Evolutionary conservation across 2,888 invertebrate species (phyloP), one percentile per base, ranked within the genome.

Genomic region (Diplazon laetatorius): DNA sequence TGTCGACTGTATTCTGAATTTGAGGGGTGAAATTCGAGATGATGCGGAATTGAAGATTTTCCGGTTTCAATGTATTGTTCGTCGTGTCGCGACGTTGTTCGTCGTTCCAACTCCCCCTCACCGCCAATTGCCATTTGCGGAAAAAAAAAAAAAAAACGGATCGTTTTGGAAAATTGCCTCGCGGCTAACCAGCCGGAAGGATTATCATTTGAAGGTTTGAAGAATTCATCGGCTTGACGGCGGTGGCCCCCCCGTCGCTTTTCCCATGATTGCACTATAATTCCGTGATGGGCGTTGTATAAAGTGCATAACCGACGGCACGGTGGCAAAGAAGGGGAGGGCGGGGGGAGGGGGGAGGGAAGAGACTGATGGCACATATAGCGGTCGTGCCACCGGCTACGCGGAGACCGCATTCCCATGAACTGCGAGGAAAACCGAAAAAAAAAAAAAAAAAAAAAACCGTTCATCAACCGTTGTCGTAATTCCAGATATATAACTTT

Each of bases 111-210:
- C 30, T n/a, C 20, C 65, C 65, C 8, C 39, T 25, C 63, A 16
- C 46, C 62, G 50, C 39, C 46, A 37, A 60, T 55, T 63, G 66
- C 46, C 65, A 55, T 39, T 70, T 62, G 30, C 71, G 20, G 12
- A 42, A 75, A 68, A 66, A 78, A 30, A 30, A 6, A 30, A n/a
- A n/a, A n/a, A n/a, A n/a, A n/a, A n/a, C n/a, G n/a, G n/a, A n/a
- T n/a, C 71, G 39, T 48, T 78, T 80, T 80, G 76, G 73, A 71
- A 82, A 81, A 81, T 81, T 81, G 75, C 81, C 69, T 81, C 81
- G 79, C 59, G 82, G 80, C 80, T 81, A 81, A 82, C 78, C 78
- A 75, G 78, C 71, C 52, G 62, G 55, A 75, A 75, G 78, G 66
- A 71, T 78, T 78, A 75, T 78, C 60, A 78, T 66, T 75, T 63